Evolutionary conservation across 2,113 vertebrate genomes (phyloP).

Genomic region (Nyctereutes procyonoides): DNA sequence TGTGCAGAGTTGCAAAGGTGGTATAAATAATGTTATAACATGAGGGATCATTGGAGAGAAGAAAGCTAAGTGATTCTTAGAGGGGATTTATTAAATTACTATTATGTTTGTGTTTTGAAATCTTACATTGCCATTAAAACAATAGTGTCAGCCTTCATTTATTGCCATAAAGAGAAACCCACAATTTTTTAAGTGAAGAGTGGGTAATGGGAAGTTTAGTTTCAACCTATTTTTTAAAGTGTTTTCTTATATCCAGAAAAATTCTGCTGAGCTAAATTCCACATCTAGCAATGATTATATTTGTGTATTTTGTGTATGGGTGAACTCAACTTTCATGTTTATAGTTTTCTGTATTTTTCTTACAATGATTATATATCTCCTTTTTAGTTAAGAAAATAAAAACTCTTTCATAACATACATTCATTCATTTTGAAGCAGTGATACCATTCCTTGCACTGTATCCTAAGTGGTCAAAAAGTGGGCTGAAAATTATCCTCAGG

Average conservation of each 20-base stretch:
- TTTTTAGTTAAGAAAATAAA: conserved; percentile 2
- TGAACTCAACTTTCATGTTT: background rate
- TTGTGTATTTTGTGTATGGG: background rate
- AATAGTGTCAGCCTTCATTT: background rate
- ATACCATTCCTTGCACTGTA: background rate
- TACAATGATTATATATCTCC: background rate
- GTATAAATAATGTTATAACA: background rate
- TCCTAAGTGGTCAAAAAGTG: conserved; percentile 8
- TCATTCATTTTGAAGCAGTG: background rate
- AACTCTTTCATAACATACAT: background rate
- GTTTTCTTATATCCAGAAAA: background rate
- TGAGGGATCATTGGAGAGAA: background rate
- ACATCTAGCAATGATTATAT: background rate
- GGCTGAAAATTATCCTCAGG: background rate
- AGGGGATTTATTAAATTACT: background rate
- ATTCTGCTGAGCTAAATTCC: background rate
- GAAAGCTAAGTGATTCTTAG: background rate
- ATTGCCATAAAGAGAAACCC: background rate
- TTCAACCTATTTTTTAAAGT: conserved; percentile 25
- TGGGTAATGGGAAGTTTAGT: background rate
- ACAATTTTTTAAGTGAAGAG: background rate
- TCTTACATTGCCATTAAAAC: background rate
- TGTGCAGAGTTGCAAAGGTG: background rate
- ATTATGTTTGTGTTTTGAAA: background rate
- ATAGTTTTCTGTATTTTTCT: conserved; percentile 35